A percentile compares a stretch with the other conserved stretches of the same genome.
These are phyloP conservation scores for Sturmia bella DNA, from an alignment of 2,888 invertebrate species.

Conservation along the genomic window DNA sequence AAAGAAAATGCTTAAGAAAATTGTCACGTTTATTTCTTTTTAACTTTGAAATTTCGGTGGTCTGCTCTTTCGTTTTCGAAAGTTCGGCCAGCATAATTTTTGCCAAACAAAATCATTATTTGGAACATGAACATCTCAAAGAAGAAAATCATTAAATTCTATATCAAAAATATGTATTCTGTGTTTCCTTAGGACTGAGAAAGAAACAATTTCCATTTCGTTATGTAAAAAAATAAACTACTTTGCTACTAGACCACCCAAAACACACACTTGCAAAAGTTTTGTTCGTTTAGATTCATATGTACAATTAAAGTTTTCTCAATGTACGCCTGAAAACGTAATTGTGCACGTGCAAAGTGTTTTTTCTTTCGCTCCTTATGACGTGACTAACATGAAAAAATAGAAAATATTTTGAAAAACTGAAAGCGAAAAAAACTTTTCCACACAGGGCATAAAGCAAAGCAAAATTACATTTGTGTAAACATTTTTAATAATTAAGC, in stretches of 20 bases:
- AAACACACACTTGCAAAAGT: constrained; percentile 5
- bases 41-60: no score
- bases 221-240: constrained; percentile 3
- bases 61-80: no score
- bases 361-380: constrained; percentile 34
- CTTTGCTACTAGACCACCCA: not conserved
- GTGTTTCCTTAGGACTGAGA: not conserved
- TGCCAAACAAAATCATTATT: no score
- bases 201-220: constrained; percentile 49
- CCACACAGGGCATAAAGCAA: no score
- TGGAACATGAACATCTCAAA: no score
- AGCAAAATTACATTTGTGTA: constrained; percentile 3
- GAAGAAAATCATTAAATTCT: no score
- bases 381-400: constrained; percentile 42
- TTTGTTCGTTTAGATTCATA: not conserved
- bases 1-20: no score
- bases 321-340: constrained; percentile 54
- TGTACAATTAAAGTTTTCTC: not conserved
- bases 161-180: constrained; percentile 6
- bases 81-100: no score
- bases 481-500: constrained; percentile 22
- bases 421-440: not conserved
- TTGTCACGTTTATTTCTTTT: no score
- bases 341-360: constrained; percentile 54
- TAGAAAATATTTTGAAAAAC: not conserved